phyloP scores from a whole-genome alignment of 2,797 vertebrate genomes.

The Pempheris klunzingeri region DNA sequence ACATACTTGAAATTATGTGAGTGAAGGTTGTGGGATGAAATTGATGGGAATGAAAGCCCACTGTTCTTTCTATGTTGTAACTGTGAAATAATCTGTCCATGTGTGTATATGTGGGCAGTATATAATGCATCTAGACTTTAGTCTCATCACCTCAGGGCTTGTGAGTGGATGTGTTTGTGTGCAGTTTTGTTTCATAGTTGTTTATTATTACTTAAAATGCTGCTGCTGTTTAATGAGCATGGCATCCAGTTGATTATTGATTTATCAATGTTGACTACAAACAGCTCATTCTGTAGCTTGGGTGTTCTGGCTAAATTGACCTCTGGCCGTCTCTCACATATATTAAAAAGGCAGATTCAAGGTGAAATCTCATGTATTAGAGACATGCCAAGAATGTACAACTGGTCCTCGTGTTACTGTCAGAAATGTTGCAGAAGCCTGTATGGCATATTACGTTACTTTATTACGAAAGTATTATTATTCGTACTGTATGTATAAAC shows the following conservation, averaged over 20 bases:
- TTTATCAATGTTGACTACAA: conserved; percentile 35
- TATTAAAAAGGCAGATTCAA: conserved; percentile 30
- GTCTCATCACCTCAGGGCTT: conserved; percentile 10
- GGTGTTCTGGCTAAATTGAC: conserved; percentile 21
- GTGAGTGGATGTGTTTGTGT: conserved; percentile 12
- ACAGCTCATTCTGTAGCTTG: conserved; percentile 18
- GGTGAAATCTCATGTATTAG: conserved; percentile 16
- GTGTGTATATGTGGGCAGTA: not conserved
- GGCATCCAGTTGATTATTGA: conserved; percentile 13
- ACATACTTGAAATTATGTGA: conserved; percentile 13
- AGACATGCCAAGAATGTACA: conserved; percentile 28
- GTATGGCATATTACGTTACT: not conserved
- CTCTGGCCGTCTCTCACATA: conserved; percentile 13
- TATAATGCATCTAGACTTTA: conserved; percentile 19
- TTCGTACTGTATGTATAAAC: not conserved
- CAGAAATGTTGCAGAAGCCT: conserved; percentile 26
- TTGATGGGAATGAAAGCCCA: conserved; percentile 23
- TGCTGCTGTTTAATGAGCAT: conserved; percentile 40
- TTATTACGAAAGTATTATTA: no score
- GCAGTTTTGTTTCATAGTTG: not conserved
- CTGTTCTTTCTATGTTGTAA: conserved; percentile 28
- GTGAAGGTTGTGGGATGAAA: conserved; percentile 29
- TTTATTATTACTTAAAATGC: conserved; percentile 11
- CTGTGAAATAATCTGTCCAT: conserved; percentile 14
- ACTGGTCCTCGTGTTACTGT: conserved; percentile 6